Evolutionary conservation across 2,888 invertebrate genomes (phyloP).

Genomic region (Danaus chrysippus): DNA sequence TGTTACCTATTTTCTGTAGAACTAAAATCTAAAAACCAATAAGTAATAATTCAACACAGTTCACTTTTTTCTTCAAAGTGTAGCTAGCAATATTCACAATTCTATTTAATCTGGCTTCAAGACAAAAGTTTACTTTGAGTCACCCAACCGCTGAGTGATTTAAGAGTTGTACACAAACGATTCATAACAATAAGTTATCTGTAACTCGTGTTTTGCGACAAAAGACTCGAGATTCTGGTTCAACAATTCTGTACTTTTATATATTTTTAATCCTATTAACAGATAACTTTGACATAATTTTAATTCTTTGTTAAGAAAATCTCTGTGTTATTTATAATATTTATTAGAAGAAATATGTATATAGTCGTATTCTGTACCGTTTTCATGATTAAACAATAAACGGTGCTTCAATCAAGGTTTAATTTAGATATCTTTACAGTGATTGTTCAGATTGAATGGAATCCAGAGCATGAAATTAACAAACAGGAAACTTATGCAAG

Average conservation of each 20-base stretch:
- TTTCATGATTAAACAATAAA: no score
- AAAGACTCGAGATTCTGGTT: conserved; percentile 2
- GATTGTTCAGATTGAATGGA: no score
- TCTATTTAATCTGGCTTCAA: conserved; percentile 2
- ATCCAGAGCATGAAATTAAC: no score
- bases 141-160: conserved; percentile 17
- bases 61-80: neutral
- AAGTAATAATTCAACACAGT: neutral
- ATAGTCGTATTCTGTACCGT: no score
- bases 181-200: conserved; percentile 11
- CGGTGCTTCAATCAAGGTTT: no score
- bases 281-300: neutral
- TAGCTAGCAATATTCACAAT: conserved; percentile 3
- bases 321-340: neutral
- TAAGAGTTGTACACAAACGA: conserved; percentile 19
- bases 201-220: conserved; percentile 1
- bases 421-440: no score
- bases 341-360: no score
- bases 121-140: conserved; percentile 18
- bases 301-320: neutral
- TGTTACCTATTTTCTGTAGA: neutral
- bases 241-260: neutral
- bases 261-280: neutral
- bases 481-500: no score
- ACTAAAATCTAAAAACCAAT: neutral